Conservation (phyloP, 1,140 invertebrate species). For the Propsilocerus akamusi region DNA sequence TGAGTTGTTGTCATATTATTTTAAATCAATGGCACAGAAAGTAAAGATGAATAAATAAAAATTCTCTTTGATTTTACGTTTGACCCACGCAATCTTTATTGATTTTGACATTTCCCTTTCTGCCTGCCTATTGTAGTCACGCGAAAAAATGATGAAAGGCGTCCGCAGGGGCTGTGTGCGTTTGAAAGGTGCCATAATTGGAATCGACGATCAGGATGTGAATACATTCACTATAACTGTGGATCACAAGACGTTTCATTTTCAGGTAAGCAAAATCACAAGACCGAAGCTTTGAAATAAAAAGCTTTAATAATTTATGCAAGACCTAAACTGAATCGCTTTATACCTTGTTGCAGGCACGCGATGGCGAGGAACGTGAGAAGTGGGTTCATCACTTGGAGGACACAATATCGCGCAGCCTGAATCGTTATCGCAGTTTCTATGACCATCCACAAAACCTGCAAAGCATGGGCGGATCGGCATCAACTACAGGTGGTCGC, state of each 20-base stretch:
- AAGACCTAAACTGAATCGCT: neutral
- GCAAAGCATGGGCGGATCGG: constrained; percentile 19
- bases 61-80: neutral
- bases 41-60: neutral
- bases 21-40: too few species aligned
- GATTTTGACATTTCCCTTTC: neutral
- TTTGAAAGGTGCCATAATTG: constrained; percentile 84
- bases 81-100: neutral
- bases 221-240: constrained; percentile 98
- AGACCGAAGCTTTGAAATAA: constrained; percentile 17
- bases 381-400: constrained; percentile 90
- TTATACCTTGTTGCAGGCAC: constrained; percentile 37
- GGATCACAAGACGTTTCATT: constrained; percentile 97
- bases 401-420: constrained; percentile 77
- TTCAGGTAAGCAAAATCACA: constrained; percentile 43
- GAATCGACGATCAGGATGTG: constrained; percentile 98
- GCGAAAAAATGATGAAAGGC: constrained; percentile 97
- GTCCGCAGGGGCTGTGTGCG: constrained; percentile 89
- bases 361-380: constrained; percentile 83
- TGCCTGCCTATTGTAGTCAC: constrained; percentile 51
- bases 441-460: constrained; percentile 20
- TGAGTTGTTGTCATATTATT: too few species aligned
- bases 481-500: constrained; percentile 19
- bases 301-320: neutral
- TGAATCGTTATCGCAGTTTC: constrained; percentile 33